phyloP scores from a whole-genome alignment of 2,888 invertebrate species.

The Tricholauxania praeusta region DNA sequence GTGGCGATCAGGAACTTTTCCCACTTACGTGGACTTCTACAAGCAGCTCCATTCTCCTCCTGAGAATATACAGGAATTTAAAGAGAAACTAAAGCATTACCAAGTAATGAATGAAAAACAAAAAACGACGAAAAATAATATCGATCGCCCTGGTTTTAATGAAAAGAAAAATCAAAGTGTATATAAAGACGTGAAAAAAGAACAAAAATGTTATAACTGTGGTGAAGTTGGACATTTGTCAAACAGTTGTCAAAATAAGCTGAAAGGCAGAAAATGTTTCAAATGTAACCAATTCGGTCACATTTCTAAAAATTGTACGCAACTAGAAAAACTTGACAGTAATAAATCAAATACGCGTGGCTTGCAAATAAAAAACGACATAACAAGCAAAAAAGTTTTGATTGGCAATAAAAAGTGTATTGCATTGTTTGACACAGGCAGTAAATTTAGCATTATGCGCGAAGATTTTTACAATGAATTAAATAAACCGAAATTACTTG shows the following conservation, averaged over 20 bases:
- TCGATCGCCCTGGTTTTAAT: background rate
- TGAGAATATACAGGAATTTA: conserved; percentile 35
- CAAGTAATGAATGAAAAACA: conserved; percentile 20
- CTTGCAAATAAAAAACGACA: too few species aligned
- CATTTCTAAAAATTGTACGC: conserved; percentile 9
- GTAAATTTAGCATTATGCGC: too few species aligned
- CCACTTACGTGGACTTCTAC: too few species aligned
- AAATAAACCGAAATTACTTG: too few species aligned
- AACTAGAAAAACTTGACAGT: too few species aligned
- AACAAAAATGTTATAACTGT: conserved; percentile 27
- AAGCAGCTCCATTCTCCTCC: too few species aligned
- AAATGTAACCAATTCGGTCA: conserved; percentile 37
- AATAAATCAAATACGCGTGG: too few species aligned
- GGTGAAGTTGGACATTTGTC: conserved; percentile 29
- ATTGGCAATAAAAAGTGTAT: too few species aligned
- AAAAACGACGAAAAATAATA: conserved; percentile 10
- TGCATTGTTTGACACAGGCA: too few species aligned
- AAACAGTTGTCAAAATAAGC: conserved; percentile 9
- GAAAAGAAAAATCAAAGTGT: background rate
- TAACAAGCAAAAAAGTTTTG: too few species aligned
- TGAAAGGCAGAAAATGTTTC: conserved; percentile 33
- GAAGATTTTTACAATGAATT: too few species aligned
- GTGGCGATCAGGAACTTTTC: too few species aligned
- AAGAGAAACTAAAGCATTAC: conserved; percentile 35
- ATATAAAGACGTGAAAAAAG: background rate